Conservation (phyloP, 2,888 invertebrate species). For the Coecobrya sp. region DNA sequence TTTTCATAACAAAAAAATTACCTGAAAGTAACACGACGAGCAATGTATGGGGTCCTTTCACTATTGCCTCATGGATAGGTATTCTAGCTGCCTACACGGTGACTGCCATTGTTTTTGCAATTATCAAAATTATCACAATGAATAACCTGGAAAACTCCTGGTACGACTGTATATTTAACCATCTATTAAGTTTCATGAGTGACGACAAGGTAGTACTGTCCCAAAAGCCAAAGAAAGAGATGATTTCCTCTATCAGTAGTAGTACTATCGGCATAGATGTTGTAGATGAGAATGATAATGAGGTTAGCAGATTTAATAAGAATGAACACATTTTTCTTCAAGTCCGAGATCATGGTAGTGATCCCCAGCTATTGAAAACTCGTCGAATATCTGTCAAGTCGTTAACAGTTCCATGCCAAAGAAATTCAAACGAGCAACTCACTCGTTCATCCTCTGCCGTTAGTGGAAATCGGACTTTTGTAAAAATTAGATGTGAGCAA, state of each 20-base stretch:
- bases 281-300: conserved; percentile 46
- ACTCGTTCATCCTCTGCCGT: not conserved
- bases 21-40: conserved; percentile 53
- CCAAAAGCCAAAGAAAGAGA: not conserved
- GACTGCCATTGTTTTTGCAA: conserved; percentile 79
- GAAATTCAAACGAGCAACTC: not conserved
- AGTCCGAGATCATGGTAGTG: not conserved
- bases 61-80: conserved; percentile 81
- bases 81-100: conserved; percentile 76
- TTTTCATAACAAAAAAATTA: conserved; percentile 80
- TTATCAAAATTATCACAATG: conserved; percentile 82
- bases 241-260: conserved; percentile 14
- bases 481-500: not conserved
- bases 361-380: not conserved
- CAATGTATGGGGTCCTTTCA: conserved; percentile 81
- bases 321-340: not conserved
- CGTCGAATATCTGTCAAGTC: conserved; percentile 35
- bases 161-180: conserved; percentile 82
- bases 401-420: not conserved
- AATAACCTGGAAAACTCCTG: conserved; percentile 83
- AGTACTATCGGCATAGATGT: conserved; percentile 5
- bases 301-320: not conserved
- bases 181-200: conserved; percentile 79
- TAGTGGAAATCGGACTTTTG: conserved; percentile 5
- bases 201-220: not conserved